phyloP scores from a whole-genome alignment of 2,888 invertebrate species.

The Poecilus cupreus region DNA sequence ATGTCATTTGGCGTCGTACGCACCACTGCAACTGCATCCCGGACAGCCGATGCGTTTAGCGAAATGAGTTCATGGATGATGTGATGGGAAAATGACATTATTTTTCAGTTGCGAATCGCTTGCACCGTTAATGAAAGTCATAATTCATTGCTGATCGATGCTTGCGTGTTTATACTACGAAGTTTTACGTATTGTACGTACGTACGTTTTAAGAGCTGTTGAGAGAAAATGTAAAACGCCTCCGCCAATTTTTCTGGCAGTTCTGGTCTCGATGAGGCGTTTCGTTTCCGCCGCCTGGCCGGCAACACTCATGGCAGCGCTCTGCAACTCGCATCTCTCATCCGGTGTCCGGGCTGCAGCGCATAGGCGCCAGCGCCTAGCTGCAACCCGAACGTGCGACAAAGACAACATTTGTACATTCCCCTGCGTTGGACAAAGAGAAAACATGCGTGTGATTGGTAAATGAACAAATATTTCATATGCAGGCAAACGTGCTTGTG shows the following conservation, averaged over 20 bases:
- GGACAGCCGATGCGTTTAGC: not conserved
- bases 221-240: too few species aligned
- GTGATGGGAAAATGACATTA: not conserved
- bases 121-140: too few species aligned
- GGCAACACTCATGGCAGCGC: not conserved
- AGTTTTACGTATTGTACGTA: too few species aligned
- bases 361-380: not conserved
- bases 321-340: constrained; percentile 14
- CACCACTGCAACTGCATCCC: not conserved
- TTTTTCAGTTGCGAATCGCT: not conserved
- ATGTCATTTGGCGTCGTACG: not conserved
- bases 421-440: not conserved
- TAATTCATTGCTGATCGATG: too few species aligned
- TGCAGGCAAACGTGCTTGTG: constrained; percentile 30
- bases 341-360: not conserved
- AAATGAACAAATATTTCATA: constrained; percentile 52
- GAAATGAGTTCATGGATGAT: not conserved
- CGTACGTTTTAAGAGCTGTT: too few species aligned
- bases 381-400: not conserved
- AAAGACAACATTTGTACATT: not conserved
- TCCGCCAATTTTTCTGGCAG: not conserved
- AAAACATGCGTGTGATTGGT: constrained; percentile 35
- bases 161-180: too few species aligned
- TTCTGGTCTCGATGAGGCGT: not conserved
- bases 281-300: not conserved